Conservation (phyloP, 2,797 vertebrate species). For the Myotis myotis region DNA sequence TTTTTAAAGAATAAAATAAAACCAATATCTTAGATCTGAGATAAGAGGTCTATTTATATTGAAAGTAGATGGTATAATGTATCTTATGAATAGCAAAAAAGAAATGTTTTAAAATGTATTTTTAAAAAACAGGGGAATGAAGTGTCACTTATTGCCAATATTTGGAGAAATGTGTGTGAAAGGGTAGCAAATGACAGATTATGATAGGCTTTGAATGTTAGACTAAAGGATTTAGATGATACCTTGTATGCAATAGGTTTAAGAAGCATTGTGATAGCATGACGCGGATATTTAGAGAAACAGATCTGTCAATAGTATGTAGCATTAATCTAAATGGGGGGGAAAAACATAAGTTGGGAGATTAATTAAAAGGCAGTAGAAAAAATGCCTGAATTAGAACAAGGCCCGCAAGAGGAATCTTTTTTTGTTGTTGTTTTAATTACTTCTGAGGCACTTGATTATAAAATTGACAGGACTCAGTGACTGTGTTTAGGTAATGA, state of each 20-base stretch:
- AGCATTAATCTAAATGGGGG: not conserved
- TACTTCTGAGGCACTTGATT: not conserved
- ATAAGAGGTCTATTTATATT: not conserved
- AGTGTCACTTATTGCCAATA: not conserved
- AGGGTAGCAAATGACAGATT: not conserved
- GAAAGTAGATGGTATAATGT: not conserved
- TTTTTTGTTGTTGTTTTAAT: not conserved
- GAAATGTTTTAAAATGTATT: not conserved
- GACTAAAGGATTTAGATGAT: not conserved
- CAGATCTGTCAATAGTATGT: not conserved
- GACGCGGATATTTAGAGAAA: not conserved
- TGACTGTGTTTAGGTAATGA: not conserved
- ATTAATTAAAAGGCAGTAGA: not conserved
- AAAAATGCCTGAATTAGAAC: not conserved
- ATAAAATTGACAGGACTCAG: not conserved
- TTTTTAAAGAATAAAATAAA: not conserved
- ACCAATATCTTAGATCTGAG: not conserved
- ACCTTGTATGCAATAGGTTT: not conserved
- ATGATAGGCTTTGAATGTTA: not conserved
- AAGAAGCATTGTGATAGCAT: not conserved
- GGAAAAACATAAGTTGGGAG: not conserved
- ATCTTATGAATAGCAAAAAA: not conserved
- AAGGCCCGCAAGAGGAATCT: not conserved
- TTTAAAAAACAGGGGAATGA: not conserved
- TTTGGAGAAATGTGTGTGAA: not conserved